Evolutionary conservation across 2,797 vertebrate genomes (phyloP).

Genomic region (Liasis olivaceus): DNA sequence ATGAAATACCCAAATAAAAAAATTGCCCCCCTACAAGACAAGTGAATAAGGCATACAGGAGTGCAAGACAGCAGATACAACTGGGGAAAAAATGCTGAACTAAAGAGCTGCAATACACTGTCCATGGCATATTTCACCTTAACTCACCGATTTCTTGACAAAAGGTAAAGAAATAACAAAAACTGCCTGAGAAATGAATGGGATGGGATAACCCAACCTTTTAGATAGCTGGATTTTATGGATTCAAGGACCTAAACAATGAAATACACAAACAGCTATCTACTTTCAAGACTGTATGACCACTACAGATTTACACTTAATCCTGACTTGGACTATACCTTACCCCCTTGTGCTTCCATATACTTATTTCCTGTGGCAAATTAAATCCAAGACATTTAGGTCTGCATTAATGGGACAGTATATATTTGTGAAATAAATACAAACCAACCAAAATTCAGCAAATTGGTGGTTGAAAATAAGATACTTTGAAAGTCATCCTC

Average conservation of each 20-base stretch:
- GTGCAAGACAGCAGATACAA: neutral
- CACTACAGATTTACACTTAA: neutral
- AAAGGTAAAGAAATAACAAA: neutral
- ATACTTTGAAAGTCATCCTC: neutral
- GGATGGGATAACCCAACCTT: neutral
- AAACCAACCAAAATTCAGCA: neutral
- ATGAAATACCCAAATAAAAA: neutral
- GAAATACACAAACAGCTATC: neutral
- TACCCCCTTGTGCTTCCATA: neutral
- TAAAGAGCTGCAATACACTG: slow-evolving; percentile 4
- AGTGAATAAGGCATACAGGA: neutral
- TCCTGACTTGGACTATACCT: neutral
- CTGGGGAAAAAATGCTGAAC: neutral
- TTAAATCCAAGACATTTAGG: neutral
- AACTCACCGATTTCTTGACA: slow-evolving; percentile 14
- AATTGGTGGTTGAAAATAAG: neutral
- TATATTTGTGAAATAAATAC: neutral
- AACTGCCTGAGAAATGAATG: slow-evolving; percentile 32
- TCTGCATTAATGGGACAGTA: neutral
- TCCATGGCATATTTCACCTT: slow-evolving; percentile 9
- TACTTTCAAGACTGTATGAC: neutral
- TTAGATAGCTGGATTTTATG: neutral
- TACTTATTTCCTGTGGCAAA: neutral
- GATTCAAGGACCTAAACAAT: slow-evolving; percentile 10
- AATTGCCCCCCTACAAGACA: neutral